These are phyloP conservation scores for Peromyscus nudipes DNA, from an alignment of 2,797 vertebrate genomes.

Conservation along the genomic window DNA sequence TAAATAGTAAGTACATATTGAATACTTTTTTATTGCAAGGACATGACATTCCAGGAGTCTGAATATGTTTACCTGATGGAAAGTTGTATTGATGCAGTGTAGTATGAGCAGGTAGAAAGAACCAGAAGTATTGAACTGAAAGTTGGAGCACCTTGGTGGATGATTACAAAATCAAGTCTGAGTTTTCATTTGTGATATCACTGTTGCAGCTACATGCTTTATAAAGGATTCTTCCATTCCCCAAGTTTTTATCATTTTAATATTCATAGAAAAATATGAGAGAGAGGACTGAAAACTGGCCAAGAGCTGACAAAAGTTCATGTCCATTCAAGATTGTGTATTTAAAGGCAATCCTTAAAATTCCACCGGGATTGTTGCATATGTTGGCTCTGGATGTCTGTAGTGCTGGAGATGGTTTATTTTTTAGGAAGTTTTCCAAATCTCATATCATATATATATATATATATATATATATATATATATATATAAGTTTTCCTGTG, in stretches of 20 bases:
- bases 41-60: not conserved
- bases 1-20: not conserved
- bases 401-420: not conserved
- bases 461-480: not conserved
- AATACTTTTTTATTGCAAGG: not conserved
- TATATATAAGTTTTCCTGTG: not conserved
- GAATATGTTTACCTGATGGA: not conserved
- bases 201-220: not conserved
- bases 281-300: not conserved
- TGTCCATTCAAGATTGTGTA: not conserved
- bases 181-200: not conserved
- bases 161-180: not conserved
- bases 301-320: not conserved
- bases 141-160: not conserved
- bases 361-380: not conserved
- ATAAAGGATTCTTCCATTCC: not conserved
- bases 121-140: not conserved
- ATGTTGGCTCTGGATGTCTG: not conserved
- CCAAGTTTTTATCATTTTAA: slow-evolving; percentile 15
- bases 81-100: not conserved
- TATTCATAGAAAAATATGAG: not conserved
- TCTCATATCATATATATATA: not conserved
- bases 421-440: not conserved
- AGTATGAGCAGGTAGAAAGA: not conserved
- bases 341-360: slow-evolving; percentile 8